Evolutionary conservation across 1,140 invertebrate species (phyloP).

Genomic region (Riptortus pedestris): DNA sequence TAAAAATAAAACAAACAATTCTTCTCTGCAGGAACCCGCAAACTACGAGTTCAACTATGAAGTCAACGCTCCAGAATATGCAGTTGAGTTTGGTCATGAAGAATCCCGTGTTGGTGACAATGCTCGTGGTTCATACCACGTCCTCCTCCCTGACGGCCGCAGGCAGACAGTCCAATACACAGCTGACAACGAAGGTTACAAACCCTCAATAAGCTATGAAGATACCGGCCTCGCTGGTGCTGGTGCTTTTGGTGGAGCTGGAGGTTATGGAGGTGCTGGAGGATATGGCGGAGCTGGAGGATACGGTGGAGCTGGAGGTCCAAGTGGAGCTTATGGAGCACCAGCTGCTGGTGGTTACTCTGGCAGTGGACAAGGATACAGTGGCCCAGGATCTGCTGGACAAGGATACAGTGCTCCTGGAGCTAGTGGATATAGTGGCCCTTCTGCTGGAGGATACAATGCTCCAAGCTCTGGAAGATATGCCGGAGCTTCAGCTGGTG

Average conservation of each 20-base stretch:
- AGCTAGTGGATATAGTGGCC: conserved; percentile 8
- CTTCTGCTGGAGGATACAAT: neutral
- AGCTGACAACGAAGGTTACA: conserved; percentile 68
- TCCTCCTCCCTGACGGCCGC: conserved; percentile 72
- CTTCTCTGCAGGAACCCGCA: conserved; percentile 9
- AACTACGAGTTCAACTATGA: conserved; percentile 71
- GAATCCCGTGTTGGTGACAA: conserved; percentile 68
- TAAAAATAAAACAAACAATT: too few relatives aligned
- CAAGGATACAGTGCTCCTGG: too few relatives aligned
- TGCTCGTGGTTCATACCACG: conserved; percentile 71
- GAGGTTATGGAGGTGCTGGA: neutral
- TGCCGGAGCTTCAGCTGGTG: too few relatives aligned
- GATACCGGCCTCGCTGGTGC: neutral
- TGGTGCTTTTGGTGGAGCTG: neutral
- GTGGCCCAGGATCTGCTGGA: conserved; percentile 8
- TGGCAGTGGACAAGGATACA: too few relatives aligned
- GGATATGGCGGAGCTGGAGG: conserved; percentile 6
- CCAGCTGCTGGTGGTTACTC: conserved; percentile 2
- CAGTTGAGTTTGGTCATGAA: conserved; percentile 67
- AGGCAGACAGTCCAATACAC: conserved; percentile 75
- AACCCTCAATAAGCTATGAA: conserved; percentile 69
- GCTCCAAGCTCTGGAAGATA: too few relatives aligned
- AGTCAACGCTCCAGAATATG: conserved; percentile 63
- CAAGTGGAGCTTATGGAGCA: neutral
- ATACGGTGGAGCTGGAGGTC: conserved; percentile 6